These are phyloP conservation scores for Cenopis cana DNA, from an alignment of 2,888 invertebrate genomes.

Conservation along the genomic window DNA sequence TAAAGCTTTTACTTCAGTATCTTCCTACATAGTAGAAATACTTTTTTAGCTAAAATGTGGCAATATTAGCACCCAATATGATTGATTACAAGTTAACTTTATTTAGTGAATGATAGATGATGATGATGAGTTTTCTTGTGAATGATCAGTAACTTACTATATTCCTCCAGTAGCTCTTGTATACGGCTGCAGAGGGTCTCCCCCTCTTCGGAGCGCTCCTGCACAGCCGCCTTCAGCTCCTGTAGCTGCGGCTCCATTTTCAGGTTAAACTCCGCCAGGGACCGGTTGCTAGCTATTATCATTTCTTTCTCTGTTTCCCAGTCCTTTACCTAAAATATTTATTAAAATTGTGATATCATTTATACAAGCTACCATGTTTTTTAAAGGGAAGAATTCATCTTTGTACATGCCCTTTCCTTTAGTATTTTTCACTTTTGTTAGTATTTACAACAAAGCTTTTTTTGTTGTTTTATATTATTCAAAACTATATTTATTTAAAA, in stretches of 20 bases:
- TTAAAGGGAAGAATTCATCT: too few species aligned
- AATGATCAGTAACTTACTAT: constrained; percentile 85
- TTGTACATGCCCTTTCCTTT: too few species aligned
- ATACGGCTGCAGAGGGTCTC: constrained; percentile 88
- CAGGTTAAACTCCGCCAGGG: constrained; percentile 96
- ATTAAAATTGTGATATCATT: not conserved
- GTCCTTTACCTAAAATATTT: constrained; percentile 88
- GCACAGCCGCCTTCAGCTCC: constrained; percentile 89
- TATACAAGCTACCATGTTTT: not conserved
- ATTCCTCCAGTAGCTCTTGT: constrained; percentile 90
- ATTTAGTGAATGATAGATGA: too few species aligned
- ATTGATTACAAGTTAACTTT: not conserved
- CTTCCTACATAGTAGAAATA: too few species aligned
- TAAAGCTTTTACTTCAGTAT: too few species aligned
- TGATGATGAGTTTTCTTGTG: too few species aligned
- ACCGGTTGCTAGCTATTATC: constrained; percentile 94
- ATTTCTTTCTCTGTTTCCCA: constrained; percentile 94
- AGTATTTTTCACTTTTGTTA: too few species aligned
- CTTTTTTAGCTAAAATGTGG: too few species aligned
- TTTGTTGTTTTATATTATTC: too few species aligned
- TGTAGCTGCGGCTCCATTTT: constrained; percentile 93
- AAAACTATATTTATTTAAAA: too few species aligned
- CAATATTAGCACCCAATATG: not conserved
- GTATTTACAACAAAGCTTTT: too few species aligned
- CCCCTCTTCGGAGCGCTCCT: constrained; percentile 88